Percentiles rank a stretch among this genome's conserved stretches.
Conservation (phyloP, 2,888 invertebrate genomes). For the Nesidiocoris tenuis region DNA sequence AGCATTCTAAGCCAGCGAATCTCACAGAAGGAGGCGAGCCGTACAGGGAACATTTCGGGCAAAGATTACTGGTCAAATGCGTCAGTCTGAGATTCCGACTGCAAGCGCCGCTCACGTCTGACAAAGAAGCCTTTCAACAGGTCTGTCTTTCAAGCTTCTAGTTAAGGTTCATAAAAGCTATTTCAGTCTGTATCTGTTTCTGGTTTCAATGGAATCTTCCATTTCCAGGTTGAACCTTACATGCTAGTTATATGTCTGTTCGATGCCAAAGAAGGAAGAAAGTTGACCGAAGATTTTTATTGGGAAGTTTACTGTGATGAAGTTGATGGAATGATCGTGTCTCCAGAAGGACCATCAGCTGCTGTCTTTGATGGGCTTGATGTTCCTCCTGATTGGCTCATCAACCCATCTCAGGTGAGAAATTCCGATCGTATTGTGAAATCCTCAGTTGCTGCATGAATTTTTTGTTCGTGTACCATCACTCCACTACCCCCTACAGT, state of each 20-base stretch:
- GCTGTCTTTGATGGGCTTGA: constrained; percentile 28
- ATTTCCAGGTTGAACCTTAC: constrained; percentile 80
- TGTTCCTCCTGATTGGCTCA: constrained; percentile 45
- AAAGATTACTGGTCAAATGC: constrained; percentile 78
- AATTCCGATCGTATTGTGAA: no score
- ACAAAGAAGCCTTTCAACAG: constrained; percentile 73
- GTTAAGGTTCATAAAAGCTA: no score
- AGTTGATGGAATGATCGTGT: constrained; percentile 61
- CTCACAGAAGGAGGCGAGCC: constrained; percentile 61
- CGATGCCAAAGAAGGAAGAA: constrained; percentile 82
- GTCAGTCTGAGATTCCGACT: constrained; percentile 80
- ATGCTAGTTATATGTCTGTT: constrained; percentile 85
- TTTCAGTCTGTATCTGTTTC: not conserved
- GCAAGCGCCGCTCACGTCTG: constrained; percentile 75
- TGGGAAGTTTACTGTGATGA: constrained; percentile 79
- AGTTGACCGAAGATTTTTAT: constrained; percentile 91
- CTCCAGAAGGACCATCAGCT: constrained; percentile 48
- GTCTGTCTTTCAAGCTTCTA: constrained; percentile 49
- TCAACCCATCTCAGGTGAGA: constrained; percentile 47
- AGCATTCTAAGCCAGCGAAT: constrained; percentile 49
- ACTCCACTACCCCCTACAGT: no score
- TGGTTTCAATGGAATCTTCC: not conserved
- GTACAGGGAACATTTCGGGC: constrained; percentile 84
- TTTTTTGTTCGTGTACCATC: no score
- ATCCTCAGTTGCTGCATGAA: no score